Base-by-base conservation (phyloP, 2,888 invertebrate species). In the Rhingia campestris region DNA sequence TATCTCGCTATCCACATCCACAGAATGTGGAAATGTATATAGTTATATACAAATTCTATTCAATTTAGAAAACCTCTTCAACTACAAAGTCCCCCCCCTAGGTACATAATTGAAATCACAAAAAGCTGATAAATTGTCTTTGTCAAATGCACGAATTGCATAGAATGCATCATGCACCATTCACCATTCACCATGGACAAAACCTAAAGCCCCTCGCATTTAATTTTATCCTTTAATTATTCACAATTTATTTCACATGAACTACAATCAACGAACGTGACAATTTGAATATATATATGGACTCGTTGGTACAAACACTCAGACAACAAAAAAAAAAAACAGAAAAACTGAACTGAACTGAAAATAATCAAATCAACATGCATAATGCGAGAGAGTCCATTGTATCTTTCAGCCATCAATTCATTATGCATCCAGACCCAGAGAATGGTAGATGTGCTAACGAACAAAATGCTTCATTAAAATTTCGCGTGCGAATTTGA, bases 401-500 rank as follows among this genome's bases (percentile, higher is more conserved):
- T 77, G 73, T 76, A 54, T 59, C 45, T 22, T 47, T n/a, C 12
- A 43, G 2, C 37, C 66, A 77, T 69, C 77, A 73, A 84, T 84
- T 79, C 79, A 74, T 84, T 79, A 84, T 84, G 73, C 63, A 77
- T 77, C 63, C 63, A 54, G 53, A 37, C 14, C 22, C 43, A 47
- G 47, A 72, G 66, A 54, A 54, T 37, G n/a, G 22, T 33, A 61
- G 51, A 77, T 72, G 63, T 67, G 82, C 73, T 64, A 84, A 84
- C 82, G 74, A 74, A 79, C 79, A 51, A 79, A 84, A 74, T 56
- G 64, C 69, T 84, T 84, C 82, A 84, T 84, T 84, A 79, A 84
- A 82, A 84, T 64, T 84, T 82, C 82, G 69, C 79, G 51, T 84
- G 59, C 69, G 79, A 84, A 73, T 79, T 69, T 74, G 9, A 45